These are phyloP conservation scores for Lucilia sericata DNA, from an alignment of 1,140 invertebrate species.

Conservation along the genomic window DNA sequence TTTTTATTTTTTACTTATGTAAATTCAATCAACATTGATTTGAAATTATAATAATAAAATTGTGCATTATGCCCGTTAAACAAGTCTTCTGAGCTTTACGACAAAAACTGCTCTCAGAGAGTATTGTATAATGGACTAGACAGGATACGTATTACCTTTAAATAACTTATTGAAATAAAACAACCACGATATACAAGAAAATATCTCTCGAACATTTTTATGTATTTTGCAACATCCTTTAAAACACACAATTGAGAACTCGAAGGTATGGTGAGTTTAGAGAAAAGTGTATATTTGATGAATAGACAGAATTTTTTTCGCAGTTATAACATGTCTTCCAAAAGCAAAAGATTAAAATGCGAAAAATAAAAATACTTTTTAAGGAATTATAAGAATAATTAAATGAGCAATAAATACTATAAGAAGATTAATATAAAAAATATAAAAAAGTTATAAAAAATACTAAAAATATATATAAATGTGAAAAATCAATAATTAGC, in stretches of 20 bases:
- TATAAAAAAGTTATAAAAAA: not conserved
- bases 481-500: not conserved
- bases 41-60: too few species aligned
- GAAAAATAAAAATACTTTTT: not conserved
- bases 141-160: not conserved
- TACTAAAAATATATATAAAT: not conserved
- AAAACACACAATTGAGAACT: not conserved
- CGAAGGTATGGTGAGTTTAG: not conserved
- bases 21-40: too few species aligned
- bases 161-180: not conserved
- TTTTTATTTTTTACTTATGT: too few species aligned
- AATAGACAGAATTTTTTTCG: conserved; percentile 2
- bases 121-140: not conserved
- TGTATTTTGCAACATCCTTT: not conserved
- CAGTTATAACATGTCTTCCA: conserved; percentile 55
- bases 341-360: conserved; percentile 51
- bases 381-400: not conserved
- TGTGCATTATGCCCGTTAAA: too few species aligned
- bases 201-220: too few species aligned
- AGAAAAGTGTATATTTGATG: not conserved
- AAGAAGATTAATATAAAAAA: not conserved
- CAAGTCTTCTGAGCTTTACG: not conserved
- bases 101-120: not conserved
- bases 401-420: not conserved
- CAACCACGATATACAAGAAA: not conserved